Conservation (phyloP, 2,797 vertebrate species). For the Aphelocoma californica region DNA sequence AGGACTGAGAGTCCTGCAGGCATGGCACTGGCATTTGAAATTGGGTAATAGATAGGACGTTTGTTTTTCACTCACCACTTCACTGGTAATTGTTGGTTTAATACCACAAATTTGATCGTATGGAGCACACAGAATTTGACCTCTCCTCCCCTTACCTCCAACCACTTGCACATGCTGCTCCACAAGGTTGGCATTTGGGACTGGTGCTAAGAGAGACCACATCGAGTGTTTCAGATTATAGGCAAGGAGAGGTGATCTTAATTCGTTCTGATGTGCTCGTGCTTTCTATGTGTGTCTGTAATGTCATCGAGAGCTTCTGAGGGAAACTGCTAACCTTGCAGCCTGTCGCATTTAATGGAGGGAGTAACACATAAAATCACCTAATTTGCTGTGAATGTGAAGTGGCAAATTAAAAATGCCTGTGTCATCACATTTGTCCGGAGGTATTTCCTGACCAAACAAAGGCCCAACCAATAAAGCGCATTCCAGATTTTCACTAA, state of each 20-base stretch:
- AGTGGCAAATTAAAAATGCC: conserved; percentile 68
- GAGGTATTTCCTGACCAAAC: conserved; percentile 62
- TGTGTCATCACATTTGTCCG: conserved; percentile 67
- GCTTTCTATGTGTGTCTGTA: conserved; percentile 55
- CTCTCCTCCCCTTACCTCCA: conserved; percentile 35
- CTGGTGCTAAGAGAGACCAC: conserved; percentile 40
- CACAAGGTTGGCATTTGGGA: conserved; percentile 10
- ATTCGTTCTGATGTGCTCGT: conserved; percentile 61
- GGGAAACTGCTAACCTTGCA: conserved; percentile 64
- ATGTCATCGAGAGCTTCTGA: conserved; percentile 61
- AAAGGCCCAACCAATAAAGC: conserved; percentile 41
- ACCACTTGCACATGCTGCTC: conserved; percentile 15
- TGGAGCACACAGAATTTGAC: conserved; percentile 6
- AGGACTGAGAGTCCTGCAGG: background rate
- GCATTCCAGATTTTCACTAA: conserved; percentile 47
- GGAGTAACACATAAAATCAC: conserved; percentile 38
- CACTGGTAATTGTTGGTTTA: conserved; percentile 45
- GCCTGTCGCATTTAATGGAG: conserved; percentile 61
- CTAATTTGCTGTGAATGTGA: conserved; percentile 52
- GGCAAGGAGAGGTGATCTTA: conserved; percentile 49
- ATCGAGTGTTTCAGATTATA: conserved; percentile 61
- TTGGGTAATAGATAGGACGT: conserved; percentile 50
- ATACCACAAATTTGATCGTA: conserved; percentile 38
- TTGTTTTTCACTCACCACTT: conserved; percentile 48
- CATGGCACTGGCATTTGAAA: background rate